phyloP scores from a whole-genome alignment of 2,888 invertebrate species.

The Plagodis pulveraria region DNA sequence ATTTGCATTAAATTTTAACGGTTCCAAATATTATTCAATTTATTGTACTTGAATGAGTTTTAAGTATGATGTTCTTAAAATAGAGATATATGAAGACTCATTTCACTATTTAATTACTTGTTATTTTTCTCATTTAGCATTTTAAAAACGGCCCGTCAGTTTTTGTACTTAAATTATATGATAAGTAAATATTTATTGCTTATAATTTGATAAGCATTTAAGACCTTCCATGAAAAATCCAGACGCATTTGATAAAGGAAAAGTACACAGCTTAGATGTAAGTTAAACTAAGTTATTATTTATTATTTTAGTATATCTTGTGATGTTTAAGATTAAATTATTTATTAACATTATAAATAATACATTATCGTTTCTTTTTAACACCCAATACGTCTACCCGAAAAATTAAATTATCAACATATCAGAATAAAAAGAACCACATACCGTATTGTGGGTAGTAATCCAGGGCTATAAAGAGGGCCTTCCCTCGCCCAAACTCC shows the following conservation, averaged over 20 bases:
- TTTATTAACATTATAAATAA: constrained; percentile 58
- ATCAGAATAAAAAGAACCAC: too few species aligned
- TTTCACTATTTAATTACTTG: neutral
- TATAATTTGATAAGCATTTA: constrained; percentile 50
- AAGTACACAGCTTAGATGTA: constrained; percentile 81
- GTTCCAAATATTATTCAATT: too few species aligned
- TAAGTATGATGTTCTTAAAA: too few species aligned
- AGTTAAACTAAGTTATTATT: constrained; percentile 66
- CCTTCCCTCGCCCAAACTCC: too few species aligned
- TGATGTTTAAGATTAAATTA: constrained; percentile 73
- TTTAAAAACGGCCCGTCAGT: constrained; percentile 27
- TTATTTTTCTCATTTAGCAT: neutral
- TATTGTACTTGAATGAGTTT: too few species aligned
- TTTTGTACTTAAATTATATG: constrained; percentile 33
- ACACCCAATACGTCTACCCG: too few species aligned
- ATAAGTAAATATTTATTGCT: constrained; percentile 33
- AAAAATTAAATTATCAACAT: neutral
- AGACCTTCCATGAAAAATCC: constrained; percentile 50
- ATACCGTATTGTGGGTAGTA: constrained; percentile 1
- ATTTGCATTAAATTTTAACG: too few species aligned
- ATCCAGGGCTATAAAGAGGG: too few species aligned
- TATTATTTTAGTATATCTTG: constrained; percentile 64
- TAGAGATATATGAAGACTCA: too few species aligned
- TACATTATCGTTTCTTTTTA: too few species aligned
- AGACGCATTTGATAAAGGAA: constrained; percentile 84